Base-by-base conservation (phyloP, 2,113 vertebrate genomes). In the Charina bottae region DNA sequence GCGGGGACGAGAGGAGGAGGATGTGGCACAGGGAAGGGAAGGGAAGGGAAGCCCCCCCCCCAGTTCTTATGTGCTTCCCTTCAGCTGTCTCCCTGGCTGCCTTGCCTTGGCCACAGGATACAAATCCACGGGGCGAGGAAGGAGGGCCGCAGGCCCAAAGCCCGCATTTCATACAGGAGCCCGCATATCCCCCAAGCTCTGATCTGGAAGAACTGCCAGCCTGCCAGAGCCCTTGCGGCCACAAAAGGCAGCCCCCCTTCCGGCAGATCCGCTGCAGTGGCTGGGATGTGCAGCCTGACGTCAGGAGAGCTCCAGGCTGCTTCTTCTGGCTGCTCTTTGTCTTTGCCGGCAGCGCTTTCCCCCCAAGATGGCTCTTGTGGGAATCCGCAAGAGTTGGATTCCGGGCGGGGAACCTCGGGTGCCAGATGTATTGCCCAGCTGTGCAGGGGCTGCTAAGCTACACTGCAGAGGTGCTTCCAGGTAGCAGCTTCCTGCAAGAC, bases 121-220 rank as follows among this genome's bases (percentile, higher is more conserved):
- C 58, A 49, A 59, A 88, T 21, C 9, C 7, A 49, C 10, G 49
- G 11, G 21, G 28, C 12, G 2, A 1, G n/a, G 54, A 6, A 0
- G 0, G 26, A 37, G 2, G 0, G 1, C 68, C 56, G 86, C 89
- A 56, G 60, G 46, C 6, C 90, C 93, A 19, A 42, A 24, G 86
- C 1, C 1, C 42, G 1, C 15, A 1, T 72, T 11, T 1, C 13
- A 59, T 4, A 2, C 92, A 55, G 83, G 59, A 91, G 1, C 49
- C 13, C 33, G 46, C 89, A 54, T 49, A 59, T 60, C 94, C 92
- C 93, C 93, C 92, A 56, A 88, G 89, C 88, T 60, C 90, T 0
- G 0, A 2, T 53, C 33, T 94, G 95, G 95, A 96, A 94, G 23
- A 55, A 9, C 89, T 95, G 94, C 94, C 95, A 89, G 84, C 1